Percentiles rank a stretch among this genome's conserved stretches.
Conservation (phyloP, 2,797 vertebrate genomes). For the Arremon aurantiirostris region DNA sequence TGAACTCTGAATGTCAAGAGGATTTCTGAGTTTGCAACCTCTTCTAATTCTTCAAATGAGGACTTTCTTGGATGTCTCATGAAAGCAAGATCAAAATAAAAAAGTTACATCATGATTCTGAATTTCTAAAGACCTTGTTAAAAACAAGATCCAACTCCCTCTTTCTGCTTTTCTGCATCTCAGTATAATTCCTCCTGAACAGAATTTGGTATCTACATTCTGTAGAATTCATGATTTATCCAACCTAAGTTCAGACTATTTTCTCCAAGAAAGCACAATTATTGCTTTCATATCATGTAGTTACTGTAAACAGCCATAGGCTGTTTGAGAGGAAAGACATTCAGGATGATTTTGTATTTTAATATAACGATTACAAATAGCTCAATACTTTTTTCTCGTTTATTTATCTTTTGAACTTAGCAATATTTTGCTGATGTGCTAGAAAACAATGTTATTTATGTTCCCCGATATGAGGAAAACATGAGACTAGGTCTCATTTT, state of each 20-base stretch:
- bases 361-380: background rate
- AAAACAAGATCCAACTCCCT: background rate
- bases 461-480: background rate
- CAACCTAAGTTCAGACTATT: background rate
- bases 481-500: slow-evolving; percentile 37
- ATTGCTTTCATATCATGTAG: background rate
- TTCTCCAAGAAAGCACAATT: background rate
- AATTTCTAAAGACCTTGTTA: background rate
- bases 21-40: background rate
- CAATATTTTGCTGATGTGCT: slow-evolving; percentile 3
- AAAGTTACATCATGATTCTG: background rate
- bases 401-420: background rate
- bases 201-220: background rate
- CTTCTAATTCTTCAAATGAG: background rate
- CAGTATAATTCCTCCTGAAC: background rate
- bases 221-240: background rate
- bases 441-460: slow-evolving; percentile 40
- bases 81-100: background rate
- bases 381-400: background rate
- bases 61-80: background rate
- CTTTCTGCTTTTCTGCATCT: background rate
- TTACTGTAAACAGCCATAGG: background rate
- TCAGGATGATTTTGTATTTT: slow-evolving; percentile 12
- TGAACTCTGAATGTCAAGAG: background rate
- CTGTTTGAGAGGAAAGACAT: background rate